Evolutionary conservation across 2,888 invertebrate species (phyloP).

Genomic region (Notodonta dromedarius): DNA sequence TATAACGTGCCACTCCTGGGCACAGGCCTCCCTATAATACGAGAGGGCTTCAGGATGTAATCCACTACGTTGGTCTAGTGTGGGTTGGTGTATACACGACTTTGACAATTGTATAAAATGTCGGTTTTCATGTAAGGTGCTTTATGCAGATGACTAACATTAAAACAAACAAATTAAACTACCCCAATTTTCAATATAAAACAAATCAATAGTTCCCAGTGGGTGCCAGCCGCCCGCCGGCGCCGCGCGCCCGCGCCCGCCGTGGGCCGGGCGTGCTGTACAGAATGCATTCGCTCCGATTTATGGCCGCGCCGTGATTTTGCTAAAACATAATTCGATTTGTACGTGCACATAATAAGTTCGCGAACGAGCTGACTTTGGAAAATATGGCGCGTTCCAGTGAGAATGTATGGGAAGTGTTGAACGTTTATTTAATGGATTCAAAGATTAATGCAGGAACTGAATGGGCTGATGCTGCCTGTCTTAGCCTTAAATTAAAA

Average conservation of each 20-base stretch:
- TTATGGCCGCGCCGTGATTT: conserved; percentile 52
- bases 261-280: conserved; percentile 29
- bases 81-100: too few relatives aligned
- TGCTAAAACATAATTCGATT: conserved; percentile 59
- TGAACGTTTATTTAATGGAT: background rate
- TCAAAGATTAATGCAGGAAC: background rate
- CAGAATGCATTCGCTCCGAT: conserved; percentile 42
- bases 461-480: too few relatives aligned
- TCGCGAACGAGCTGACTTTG: conserved; percentile 33
- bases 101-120: too few relatives aligned
- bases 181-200: background rate
- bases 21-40: too few relatives aligned
- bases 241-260: too few relatives aligned
- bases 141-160: too few relatives aligned
- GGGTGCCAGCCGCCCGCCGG: conserved; percentile 31
- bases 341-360: conserved; percentile 41
- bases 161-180: background rate
- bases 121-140: too few relatives aligned
- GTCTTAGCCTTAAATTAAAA: too few relatives aligned
- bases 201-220: conserved; percentile 20
- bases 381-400: conserved; percentile 16
- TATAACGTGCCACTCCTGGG: too few relatives aligned
- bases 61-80: too few relatives aligned
- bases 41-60: too few relatives aligned
- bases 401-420: conserved; percentile 14